These are phyloP conservation scores for Drosophila watanabei DNA, from an alignment of 1,140 invertebrate genomes.

Conservation along the genomic window DNA sequence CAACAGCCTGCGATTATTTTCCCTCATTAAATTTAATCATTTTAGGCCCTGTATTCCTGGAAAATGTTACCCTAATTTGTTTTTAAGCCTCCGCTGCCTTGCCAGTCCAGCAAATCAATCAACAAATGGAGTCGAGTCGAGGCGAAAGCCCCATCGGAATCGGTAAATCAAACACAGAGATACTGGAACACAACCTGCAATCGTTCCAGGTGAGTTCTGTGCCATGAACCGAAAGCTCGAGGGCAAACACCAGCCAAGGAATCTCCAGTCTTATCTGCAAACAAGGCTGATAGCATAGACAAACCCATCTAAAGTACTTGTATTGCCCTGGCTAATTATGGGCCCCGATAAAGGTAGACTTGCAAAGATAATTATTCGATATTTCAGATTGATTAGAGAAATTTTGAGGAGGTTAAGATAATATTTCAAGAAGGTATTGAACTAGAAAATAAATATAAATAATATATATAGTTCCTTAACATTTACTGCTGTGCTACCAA, in stretches of 20 bases:
- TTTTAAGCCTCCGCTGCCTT: conserved; percentile 45
- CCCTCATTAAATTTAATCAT: conserved; percentile 29
- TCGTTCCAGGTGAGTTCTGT: conserved; percentile 15
- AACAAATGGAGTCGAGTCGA: conserved; percentile 28
- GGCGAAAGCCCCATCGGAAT: conserved; percentile 32
- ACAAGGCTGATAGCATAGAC: conserved; percentile 38
- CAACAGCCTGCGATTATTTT: not conserved
- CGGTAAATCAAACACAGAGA: conserved; percentile 45
- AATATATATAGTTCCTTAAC: not conserved
- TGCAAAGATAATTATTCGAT: conserved; percentile 14
- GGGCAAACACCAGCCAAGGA: conserved; percentile 13
- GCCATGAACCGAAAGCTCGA: conserved; percentile 28
- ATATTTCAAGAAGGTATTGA: not conserved
- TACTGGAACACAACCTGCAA: conserved; percentile 11
- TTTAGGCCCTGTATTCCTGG: not conserved
- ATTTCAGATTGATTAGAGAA: not conserved
- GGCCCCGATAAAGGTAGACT: conserved; percentile 20
- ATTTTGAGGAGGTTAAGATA: not conserved
- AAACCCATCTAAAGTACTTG: conserved; percentile 32
- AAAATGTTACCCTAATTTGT: conserved; percentile 44
- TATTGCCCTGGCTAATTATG: conserved; percentile 40
- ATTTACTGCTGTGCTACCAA: not conserved
- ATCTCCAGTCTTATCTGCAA: conserved; percentile 27
- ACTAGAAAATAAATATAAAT: not conserved
- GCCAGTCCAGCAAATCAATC: conserved; percentile 52